These are phyloP conservation scores for Oligia strigilis DNA, from an alignment of 2,888 invertebrate genomes.

Conservation along the genomic window DNA sequence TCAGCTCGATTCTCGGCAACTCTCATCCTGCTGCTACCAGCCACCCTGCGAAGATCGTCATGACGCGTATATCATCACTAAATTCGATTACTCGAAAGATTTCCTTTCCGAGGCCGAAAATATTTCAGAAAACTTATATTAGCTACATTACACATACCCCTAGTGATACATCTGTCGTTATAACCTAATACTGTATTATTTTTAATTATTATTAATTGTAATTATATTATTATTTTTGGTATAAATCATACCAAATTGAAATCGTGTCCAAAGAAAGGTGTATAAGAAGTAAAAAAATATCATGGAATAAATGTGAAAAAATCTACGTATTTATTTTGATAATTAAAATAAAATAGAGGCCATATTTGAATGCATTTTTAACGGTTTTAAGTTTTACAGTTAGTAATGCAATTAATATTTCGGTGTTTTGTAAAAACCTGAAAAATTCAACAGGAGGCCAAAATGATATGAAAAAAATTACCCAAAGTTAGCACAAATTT, in stretches of 20 bases:
- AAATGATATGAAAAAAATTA: constrained; percentile 66
- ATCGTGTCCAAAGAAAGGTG: constrained; percentile 87
- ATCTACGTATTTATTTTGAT: constrained; percentile 84
- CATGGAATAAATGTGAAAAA: constrained; percentile 72
- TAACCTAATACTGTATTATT: constrained; percentile 56
- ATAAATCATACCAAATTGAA: constrained; percentile 79
- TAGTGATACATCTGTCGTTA: constrained; percentile 75
- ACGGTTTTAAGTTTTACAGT: constrained; percentile 74
- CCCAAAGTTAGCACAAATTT: constrained; percentile 84
- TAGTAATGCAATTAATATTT: constrained; percentile 65
- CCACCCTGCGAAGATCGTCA: too few species aligned
- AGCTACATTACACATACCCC: constrained; percentile 59
- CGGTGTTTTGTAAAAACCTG: constrained; percentile 78
- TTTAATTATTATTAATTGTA: constrained; percentile 64
- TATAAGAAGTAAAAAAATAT: constrained; percentile 73
- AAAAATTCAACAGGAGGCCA: constrained; percentile 73
- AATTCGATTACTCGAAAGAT: background rate
- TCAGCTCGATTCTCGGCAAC: background rate
- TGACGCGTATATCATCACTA: too few species aligned
- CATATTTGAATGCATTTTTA: constrained; percentile 81
- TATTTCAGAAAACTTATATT: constrained; percentile 66
- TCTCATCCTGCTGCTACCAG: background rate
- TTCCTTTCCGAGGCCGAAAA: constrained; percentile 6
- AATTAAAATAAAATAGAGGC: constrained; percentile 74
- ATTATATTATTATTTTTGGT: constrained; percentile 73